Evolutionary conservation across 2,113 vertebrate species (phyloP).

Genomic region (Mixornis gularis): DNA sequence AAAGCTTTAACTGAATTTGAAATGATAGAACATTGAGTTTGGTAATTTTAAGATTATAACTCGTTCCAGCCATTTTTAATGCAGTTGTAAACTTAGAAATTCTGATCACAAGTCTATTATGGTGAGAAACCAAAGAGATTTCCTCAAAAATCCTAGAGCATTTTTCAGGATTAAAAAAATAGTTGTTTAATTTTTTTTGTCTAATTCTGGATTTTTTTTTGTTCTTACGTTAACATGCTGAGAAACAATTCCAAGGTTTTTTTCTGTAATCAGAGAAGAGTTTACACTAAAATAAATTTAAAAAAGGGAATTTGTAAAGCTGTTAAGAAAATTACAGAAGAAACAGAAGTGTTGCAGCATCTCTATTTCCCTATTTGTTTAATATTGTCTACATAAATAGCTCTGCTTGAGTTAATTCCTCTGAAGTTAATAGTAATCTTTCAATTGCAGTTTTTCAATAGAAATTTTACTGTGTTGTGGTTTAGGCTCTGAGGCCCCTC

Average conservation of each 20-base stretch:
- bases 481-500: not conserved
- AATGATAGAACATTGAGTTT: not conserved
- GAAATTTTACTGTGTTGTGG: not conserved
- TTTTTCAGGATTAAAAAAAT: not conserved
- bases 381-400: not conserved
- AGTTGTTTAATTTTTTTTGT: not conserved
- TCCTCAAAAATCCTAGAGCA: not conserved
- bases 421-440: not conserved
- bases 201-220: not conserved
- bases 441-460: not conserved
- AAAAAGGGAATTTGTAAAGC: not conserved
- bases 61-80: not conserved
- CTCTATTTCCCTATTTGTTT: not conserved
- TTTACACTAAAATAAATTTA: not conserved
- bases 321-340: not conserved
- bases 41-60: not conserved
- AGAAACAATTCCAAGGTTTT: not conserved
- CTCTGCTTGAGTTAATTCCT: not conserved
- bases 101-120: not conserved
- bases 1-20: not conserved
- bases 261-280: not conserved
- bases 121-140: not conserved
- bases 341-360: not conserved
- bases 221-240: not conserved
- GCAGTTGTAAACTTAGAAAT: not conserved